These are phyloP conservation scores for Plecturocebus donacophilus DNA, from an alignment of 2,113 vertebrate species.

Conservation along the genomic window DNA sequence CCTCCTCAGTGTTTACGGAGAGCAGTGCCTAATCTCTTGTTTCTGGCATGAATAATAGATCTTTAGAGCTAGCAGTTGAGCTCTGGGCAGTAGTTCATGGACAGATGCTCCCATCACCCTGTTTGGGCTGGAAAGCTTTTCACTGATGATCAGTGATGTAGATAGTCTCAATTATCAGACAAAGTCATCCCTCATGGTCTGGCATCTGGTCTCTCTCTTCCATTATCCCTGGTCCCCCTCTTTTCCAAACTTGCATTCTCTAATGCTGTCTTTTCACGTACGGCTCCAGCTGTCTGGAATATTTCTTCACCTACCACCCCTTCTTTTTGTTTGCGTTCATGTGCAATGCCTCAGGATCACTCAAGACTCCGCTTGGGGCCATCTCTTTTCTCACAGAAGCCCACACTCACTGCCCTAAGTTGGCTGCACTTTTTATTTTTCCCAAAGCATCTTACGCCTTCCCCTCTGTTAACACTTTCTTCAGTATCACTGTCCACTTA, in stretches of 20 bases:
- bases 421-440: not conserved
- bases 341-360: not conserved
- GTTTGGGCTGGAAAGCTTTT: not conserved
- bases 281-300: not conserved
- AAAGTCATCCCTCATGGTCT: not conserved
- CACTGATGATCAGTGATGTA: not conserved
- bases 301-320: too few species aligned
- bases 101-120: not conserved
- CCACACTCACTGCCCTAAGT: not conserved
- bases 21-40: slow-evolving; percentile 26
- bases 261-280: not conserved
- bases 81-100: not conserved
- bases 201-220: not conserved
- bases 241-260: not conserved
- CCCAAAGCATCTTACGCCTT: not conserved
- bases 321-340: not conserved
- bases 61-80: slow-evolving; percentile 51
- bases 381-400: not conserved
- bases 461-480: too few species aligned
- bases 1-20: not conserved
- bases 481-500: accelerated
- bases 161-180: not conserved
- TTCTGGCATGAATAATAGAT: slow-evolving; percentile 35
- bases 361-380: not conserved
- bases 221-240: not conserved